Evolutionary conservation across 64 coral and sea anemone species (phyloP).

Genomic region (Pachyseris speciosa): DNA sequence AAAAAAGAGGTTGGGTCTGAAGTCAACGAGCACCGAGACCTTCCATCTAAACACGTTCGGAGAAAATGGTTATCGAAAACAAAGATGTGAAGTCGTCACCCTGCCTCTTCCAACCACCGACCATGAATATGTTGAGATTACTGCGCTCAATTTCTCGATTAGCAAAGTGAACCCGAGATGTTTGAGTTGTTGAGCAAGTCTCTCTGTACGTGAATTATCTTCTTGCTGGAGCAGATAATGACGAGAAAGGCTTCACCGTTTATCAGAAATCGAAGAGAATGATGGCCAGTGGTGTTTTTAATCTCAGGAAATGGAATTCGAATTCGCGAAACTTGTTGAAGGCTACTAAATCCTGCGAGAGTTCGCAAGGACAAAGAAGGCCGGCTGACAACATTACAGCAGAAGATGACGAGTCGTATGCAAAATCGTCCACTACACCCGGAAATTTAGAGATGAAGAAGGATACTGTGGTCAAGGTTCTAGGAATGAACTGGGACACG

Average conservation of each 20-base stretch:
- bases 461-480: constrained; percentile 37
- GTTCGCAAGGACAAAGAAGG: neutral
- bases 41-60: constrained; percentile 75
- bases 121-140: constrained; percentile 46
- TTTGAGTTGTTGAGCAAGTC: neutral
- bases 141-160: constrained; percentile 43
- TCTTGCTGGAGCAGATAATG: neutral
- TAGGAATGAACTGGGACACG: constrained; percentile 68
- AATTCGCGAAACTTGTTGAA: constrained; percentile 2
- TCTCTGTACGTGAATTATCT: constrained; percentile 44
- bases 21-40: constrained; percentile 10
- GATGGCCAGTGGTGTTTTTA: neutral
- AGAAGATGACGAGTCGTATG: constrained; percentile 55
- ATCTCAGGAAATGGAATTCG: constrained; percentile 29
- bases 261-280: neutral
- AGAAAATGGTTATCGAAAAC: constrained; percentile 42
- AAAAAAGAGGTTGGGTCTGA: constrained; percentile 24
- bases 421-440: constrained; percentile 30
- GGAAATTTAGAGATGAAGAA: neutral
- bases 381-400: neutral
- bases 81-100: constrained; percentile 38
- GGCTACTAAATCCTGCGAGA: neutral
- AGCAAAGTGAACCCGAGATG: neutral
- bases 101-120: neutral
- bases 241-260: neutral